These are phyloP conservation scores for Cyrtonyx montezumae DNA, from an alignment of 2,113 vertebrate species.

Conservation along the genomic window DNA sequence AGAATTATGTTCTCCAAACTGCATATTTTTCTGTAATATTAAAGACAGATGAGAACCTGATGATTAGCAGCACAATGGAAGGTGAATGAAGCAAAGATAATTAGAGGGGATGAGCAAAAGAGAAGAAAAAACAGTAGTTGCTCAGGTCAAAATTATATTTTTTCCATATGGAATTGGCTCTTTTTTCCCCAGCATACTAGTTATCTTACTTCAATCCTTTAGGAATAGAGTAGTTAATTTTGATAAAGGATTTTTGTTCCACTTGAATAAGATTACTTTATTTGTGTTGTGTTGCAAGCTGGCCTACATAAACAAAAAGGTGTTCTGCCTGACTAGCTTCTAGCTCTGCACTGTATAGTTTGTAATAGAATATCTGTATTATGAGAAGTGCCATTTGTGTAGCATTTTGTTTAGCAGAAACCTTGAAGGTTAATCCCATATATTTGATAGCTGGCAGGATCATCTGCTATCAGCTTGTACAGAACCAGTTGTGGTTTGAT, in stretches of 20 bases:
- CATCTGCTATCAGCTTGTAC: not conserved
- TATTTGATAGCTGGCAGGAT: not conserved
- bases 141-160: not conserved
- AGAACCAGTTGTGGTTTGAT: not conserved
- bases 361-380: not conserved
- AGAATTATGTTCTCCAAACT: not conserved
- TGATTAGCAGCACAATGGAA: not conserved
- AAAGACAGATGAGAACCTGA: not conserved
- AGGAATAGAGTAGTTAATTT: not conserved
- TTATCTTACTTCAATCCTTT: not conserved
- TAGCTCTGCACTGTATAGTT: not conserved
- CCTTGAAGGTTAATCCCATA: not conserved
- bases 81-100: not conserved
- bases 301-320: not conserved
- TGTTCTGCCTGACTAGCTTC: not conserved
- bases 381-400: not conserved
- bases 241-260: not conserved
- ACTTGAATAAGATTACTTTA: not conserved
- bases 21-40: not conserved
- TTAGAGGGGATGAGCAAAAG: not conserved
- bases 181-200: not conserved
- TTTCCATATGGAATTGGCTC: not conserved
- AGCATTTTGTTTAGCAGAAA: not conserved
- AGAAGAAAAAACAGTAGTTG: not conserved
- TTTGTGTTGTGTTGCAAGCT: not conserved